Conservation (phyloP, 1,140 invertebrate species). For the Radopholus similis region DNA sequence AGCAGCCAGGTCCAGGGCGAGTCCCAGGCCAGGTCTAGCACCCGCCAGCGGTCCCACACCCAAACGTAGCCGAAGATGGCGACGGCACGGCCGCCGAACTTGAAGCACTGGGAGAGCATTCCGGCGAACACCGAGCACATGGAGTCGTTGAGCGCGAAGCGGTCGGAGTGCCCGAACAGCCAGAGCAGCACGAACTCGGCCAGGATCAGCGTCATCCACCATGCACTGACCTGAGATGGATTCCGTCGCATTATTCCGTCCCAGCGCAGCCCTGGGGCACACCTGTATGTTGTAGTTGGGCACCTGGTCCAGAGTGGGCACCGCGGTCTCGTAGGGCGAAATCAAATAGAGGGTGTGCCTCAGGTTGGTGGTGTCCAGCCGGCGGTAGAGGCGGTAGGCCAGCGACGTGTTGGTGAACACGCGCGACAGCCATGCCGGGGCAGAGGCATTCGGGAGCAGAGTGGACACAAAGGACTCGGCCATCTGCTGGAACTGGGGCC, state of each 20-base stretch:
- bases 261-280: not conserved
- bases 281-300: conserved; percentile 60
- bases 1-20: conserved; percentile 60
- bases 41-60: conserved; percentile 54
- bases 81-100: conserved; percentile 56
- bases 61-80: conserved; percentile 58
- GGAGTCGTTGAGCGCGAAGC: conserved; percentile 56
- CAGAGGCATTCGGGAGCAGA: no score
- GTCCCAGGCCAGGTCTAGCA: conserved; percentile 59
- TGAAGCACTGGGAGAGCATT: conserved; percentile 59
- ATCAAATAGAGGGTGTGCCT: conserved; percentile 20
- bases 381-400: conserved; percentile 43
- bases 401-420: conserved; percentile 59
- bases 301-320: conserved; percentile 38
- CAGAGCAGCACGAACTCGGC: conserved; percentile 51
- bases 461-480: no score
- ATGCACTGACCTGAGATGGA: conserved; percentile 46
- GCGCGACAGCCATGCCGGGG: conserved; percentile 24
- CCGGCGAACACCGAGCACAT: conserved; percentile 59
- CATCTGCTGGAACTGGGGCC: no score
- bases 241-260: not conserved
- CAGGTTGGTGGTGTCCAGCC: conserved; percentile 50
- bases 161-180: conserved; percentile 49
- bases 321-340: not conserved
- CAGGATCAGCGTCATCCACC: conserved; percentile 54